These are phyloP conservation scores for Tenthredo distinguenda DNA, from an alignment of 2,888 invertebrate genomes.

Conservation along the genomic window DNA sequence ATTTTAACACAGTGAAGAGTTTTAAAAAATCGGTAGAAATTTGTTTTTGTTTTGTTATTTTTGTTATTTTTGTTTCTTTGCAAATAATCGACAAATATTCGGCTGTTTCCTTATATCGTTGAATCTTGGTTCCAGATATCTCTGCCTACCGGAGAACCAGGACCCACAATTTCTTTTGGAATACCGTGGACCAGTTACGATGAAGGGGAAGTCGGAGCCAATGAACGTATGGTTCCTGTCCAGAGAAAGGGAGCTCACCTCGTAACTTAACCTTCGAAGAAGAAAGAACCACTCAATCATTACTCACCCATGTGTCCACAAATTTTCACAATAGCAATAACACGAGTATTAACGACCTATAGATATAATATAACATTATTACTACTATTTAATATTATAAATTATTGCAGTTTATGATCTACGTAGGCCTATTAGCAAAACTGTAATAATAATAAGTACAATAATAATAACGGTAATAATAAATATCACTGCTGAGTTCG, in stretches of 20 bases:
- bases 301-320: constrained; percentile 27
- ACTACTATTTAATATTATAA: background rate
- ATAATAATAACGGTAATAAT: constrained; percentile 14
- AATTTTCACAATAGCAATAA: constrained; percentile 65
- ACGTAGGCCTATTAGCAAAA: constrained; percentile 34
- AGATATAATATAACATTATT: constrained; percentile 5
- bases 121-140: constrained; percentile 82
- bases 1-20: background rate
- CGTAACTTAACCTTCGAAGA: constrained; percentile 62
- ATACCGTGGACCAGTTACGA: constrained; percentile 92
- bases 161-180: constrained; percentile 92
- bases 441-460: constrained; percentile 1
- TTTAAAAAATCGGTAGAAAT: constrained; percentile 22
- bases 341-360: constrained; percentile 17
- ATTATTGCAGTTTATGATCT: background rate
- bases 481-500: constrained; percentile 14
- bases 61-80: background rate
- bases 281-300: constrained; percentile 29
- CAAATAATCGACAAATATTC: background rate
- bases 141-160: constrained; percentile 89
- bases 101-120: background rate
- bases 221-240: constrained; percentile 96
- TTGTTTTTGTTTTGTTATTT: constrained; percentile 52
- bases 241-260: constrained; percentile 74
- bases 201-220: constrained; percentile 96